These are phyloP conservation scores for rat (Rattus norvegicus) DNA, from an alignment of 2,113 vertebrate species.

Conservation along the genomic window DNA sequence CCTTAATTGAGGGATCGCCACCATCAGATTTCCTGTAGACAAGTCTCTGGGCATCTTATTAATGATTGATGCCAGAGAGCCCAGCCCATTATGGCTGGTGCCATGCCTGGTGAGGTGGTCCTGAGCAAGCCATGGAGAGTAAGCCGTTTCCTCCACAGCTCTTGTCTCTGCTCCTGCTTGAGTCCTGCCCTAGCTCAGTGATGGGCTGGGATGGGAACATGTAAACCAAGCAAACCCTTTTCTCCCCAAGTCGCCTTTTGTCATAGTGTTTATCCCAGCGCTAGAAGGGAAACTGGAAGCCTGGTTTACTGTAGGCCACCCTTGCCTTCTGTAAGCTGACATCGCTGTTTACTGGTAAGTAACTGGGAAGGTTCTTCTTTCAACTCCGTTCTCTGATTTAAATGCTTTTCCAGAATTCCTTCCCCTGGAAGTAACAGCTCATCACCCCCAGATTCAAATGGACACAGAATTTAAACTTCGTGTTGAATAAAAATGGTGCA, in stretches of 20 bases:
- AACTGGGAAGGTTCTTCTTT: conserved; percentile 27
- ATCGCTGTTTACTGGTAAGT: conserved; percentile 1
- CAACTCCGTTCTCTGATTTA: conserved; percentile 16
- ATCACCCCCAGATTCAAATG: conserved; percentile 53
- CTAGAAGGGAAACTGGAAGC: not conserved
- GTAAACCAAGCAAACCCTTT: not conserved
- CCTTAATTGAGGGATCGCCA: too few species aligned
- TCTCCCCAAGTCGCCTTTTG: not conserved
- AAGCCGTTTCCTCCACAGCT: not conserved
- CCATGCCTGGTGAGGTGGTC: not conserved
- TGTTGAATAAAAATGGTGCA: conserved; percentile 65
- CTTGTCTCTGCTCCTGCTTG: not conserved
- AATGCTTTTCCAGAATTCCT: conserved; percentile 23
- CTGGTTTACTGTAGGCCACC: not conserved
- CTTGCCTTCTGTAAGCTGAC: conserved; percentile 33
- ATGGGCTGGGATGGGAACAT: not conserved
- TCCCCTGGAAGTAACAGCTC: conserved; percentile 31
- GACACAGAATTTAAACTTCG: conserved; percentile 61
- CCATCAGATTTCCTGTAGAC: not conserved
- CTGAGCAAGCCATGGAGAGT: not conserved
- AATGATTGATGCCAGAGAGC: not conserved
- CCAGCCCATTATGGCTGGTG: not conserved
- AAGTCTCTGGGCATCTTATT: not conserved
- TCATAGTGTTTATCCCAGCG: not conserved
- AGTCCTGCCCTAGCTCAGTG: not conserved